Evolutionary conservation across 2,113 vertebrate species (phyloP).

Genomic region (Oryzias woworae): DNA sequence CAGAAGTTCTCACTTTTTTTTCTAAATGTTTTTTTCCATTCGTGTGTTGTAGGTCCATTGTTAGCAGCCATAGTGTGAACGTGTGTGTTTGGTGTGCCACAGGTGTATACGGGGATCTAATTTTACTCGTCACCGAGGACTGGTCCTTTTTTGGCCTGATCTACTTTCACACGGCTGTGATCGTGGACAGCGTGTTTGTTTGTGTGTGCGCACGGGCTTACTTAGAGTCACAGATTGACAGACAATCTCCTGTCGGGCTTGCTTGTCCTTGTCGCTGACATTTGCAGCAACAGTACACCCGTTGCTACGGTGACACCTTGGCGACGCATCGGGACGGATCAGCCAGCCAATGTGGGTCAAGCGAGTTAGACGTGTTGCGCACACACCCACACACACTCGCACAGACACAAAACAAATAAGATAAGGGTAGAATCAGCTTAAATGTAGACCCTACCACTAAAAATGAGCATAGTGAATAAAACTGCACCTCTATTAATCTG

Average conservation of each 20-base stretch:
- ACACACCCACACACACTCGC: neutral
- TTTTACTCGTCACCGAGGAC: conserved; percentile 42
- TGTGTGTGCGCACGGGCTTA: conserved; percentile 21
- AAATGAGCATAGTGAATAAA: neutral
- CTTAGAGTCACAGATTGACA: conserved; percentile 49
- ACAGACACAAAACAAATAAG: neutral
- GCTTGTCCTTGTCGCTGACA: conserved; percentile 46
- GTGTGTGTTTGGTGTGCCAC: conserved; percentile 26
- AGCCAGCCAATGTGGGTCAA: conserved; percentile 56
- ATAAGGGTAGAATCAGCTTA: neutral
- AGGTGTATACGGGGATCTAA: conserved; percentile 42
- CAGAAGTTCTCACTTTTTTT: neutral
- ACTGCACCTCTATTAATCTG: too few species aligned
- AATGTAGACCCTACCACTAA: neutral
- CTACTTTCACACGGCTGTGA: conserved; percentile 43
- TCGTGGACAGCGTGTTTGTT: conserved; percentile 5
- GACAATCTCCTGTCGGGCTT: conserved; percentile 37
- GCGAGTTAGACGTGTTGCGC: conserved; percentile 30
- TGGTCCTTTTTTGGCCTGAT: conserved; percentile 30
- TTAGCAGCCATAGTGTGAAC: neutral
- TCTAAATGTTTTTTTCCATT: too few species aligned
- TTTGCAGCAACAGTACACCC: conserved; percentile 44
- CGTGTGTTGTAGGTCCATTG: neutral
- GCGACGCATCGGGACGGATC: conserved; percentile 33
- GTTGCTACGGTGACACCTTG: conserved; percentile 55